These are phyloP conservation scores for Oceanites oceanicus DNA, from an alignment of 2,113 vertebrate genomes.

Conservation along the genomic window DNA sequence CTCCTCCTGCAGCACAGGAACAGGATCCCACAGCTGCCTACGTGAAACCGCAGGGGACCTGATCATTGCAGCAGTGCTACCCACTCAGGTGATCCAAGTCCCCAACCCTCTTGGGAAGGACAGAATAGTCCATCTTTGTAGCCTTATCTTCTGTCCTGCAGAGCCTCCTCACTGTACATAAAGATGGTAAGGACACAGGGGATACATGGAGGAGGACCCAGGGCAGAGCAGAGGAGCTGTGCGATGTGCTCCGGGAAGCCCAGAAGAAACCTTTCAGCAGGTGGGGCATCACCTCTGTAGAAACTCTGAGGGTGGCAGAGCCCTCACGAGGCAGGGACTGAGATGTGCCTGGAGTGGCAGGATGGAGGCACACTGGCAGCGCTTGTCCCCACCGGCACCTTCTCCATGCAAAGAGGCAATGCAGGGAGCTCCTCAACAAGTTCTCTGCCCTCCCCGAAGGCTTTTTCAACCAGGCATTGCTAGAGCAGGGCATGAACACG, in stretches of 20 bases:
- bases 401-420: neutral
- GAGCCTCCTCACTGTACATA: neutral
- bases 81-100: neutral
- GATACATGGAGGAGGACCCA: neutral
- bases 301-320: neutral
- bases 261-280: neutral
- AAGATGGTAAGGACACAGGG: fast-evolving
- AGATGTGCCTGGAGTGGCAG: fast-evolving
- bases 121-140: neutral
- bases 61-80: neutral
- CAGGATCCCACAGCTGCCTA: neutral
- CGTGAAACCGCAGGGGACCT: neutral
- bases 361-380: neutral
- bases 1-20: neutral
- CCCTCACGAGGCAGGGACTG: neutral
- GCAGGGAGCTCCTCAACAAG: neutral
- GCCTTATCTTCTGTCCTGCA: neutral
- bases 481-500: neutral
- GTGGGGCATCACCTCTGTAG: neutral
- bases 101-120: neutral
- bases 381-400: neutral
- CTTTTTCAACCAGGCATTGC: neutral
- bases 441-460: neutral
- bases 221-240: neutral
- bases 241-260: neutral